Base-by-base conservation (phyloP, 2,113 vertebrate genomes). In the Irena cyanogastra region DNA sequence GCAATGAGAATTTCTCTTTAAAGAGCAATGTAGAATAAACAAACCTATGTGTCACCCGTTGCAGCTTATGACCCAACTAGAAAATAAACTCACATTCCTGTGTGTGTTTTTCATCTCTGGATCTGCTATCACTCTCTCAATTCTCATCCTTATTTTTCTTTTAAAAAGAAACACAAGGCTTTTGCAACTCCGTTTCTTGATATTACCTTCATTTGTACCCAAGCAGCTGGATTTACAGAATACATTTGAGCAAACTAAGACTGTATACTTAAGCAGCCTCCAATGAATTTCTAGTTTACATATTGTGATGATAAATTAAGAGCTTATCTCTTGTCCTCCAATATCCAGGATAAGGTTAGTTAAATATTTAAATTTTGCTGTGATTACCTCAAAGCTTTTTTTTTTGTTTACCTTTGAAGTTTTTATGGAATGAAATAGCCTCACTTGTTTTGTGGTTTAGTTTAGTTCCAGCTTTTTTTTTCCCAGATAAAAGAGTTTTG, bases 221-320 rank as follows among this genome's bases (percentile, higher is more conserved):
- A 87, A 41, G 37, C 44, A 65, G 22, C 11, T 89, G 49, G 44
- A 82, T 93, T 94, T 91, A 93, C 8, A 22, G 85, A 96, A 93
- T 76, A 49, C 15, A 74, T 95, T 89, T 95, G 92, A 95, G 88
- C 68, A 93, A 90, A 89, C 30, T 63, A 56, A 70, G 42, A 42
- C 13, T 94, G 57, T 77, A 54, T 71, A 54, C 69, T 89, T 95
- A 95, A 94, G 59, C 66, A 93, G 19, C 41, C 76, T 94, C 64
- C 79, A 71, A 18, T 88, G 61, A 97, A 94, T 96, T 94, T 94
- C 90, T 95, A 87, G 96, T 96, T 95, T 94, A 53, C 12, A 79
- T 90, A 87, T 57, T 94, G 35, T 83, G 93, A 47, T 85, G 41
- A 94, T 82, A 89, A 95, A 95, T 85, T 88, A 93, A 64, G 24